These are phyloP conservation scores for Aphis gossypii DNA, from an alignment of 1,140 invertebrate species.

Conservation along the genomic window DNA sequence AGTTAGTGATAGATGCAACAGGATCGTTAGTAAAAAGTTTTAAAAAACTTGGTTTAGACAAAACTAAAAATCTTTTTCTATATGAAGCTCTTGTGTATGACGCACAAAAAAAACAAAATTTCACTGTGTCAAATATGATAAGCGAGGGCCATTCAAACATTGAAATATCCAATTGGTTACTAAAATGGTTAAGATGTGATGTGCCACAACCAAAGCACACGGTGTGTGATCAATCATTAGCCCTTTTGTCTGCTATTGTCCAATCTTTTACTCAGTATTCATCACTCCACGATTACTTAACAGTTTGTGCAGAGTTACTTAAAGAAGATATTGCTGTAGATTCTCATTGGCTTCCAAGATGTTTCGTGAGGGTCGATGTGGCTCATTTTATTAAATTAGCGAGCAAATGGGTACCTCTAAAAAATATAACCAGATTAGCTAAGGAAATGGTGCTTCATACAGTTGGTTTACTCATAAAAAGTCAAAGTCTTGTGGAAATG, in stretches of 20 bases:
- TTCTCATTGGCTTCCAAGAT: not conserved
- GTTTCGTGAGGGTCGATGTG: not conserved
- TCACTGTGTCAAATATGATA: not conserved
- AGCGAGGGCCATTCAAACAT: not conserved
- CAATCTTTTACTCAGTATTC: no score
- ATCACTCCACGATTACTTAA: no score
- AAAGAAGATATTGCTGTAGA: not conserved
- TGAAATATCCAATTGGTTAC: no score
- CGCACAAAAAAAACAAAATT: not conserved
- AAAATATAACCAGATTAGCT: no score
- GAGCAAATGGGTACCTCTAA: not conserved
- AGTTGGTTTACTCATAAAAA: not conserved
- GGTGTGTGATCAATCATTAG: not conserved
- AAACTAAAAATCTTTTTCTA: not conserved
- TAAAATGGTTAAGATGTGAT: no score
- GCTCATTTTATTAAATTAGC: not conserved
- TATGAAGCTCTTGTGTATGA: slow-evolving; percentile 1
- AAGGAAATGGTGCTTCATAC: not conserved
- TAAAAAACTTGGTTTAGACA: not conserved
- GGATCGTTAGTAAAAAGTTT: not conserved
- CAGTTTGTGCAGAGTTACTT: not conserved
- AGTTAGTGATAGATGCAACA: not conserved
- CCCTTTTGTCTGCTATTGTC: not conserved
- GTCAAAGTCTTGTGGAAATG: not conserved
- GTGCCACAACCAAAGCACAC: not conserved